phyloP scores from a whole-genome alignment of 2,888 invertebrate species.

The Tridacna crocea region DNA sequence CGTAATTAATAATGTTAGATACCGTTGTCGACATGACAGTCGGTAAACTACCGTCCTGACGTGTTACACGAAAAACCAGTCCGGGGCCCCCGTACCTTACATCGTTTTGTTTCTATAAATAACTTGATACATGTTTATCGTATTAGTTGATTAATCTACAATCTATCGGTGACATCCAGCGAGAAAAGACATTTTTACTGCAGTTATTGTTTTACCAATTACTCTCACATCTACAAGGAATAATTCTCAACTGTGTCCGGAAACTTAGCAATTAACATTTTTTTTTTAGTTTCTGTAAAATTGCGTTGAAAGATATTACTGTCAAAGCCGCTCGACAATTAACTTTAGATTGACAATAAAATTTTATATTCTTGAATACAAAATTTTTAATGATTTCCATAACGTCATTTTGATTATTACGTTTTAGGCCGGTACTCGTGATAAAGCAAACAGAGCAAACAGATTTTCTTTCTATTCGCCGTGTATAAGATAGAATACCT shows the following conservation, averaged over 20 bases:
- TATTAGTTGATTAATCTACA: constrained; percentile 19
- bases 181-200: neutral
- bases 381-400: no score
- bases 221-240: neutral
- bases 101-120: constrained; percentile 19
- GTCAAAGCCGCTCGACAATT: neutral
- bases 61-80: neutral
- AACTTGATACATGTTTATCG: constrained; percentile 7
- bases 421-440: no score
- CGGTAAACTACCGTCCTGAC: constrained; percentile 17
- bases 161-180: constrained; percentile 5
- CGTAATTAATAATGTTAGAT: constrained; percentile 15
- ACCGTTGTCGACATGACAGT: constrained; percentile 2
- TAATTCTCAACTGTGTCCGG: neutral
- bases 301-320: no score
- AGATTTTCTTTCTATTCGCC: no score
- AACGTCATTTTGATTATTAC: no score
- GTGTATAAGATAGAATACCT: no score
- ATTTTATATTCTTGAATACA: neutral
- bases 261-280: neutral
- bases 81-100: neutral
- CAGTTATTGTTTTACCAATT: neutral
- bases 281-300: no score
- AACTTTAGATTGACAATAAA: neutral
- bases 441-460: no score